Percentiles rank a stretch among this genome's conserved stretches.
Evolutionary conservation across 2,797 vertebrate species (phyloP).

Genomic region (Lepilemur ruficaudatus): DNA sequence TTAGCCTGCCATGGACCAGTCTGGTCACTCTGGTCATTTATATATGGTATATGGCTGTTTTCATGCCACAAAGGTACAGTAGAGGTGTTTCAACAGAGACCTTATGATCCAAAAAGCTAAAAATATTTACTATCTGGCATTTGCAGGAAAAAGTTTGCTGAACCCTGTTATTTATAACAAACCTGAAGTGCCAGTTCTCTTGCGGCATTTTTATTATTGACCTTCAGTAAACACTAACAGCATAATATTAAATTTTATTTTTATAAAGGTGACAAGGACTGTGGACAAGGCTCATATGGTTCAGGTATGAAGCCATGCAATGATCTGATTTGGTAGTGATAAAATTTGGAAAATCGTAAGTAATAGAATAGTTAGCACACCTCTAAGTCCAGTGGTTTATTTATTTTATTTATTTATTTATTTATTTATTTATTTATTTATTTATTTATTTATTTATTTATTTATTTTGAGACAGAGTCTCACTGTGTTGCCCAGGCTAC

Average conservation of each 20-base stretch:
- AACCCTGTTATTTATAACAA: slow-evolving; percentile 3
- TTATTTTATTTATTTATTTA: no score
- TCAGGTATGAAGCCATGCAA: background rate
- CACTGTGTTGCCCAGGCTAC: no score
- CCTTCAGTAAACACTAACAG: background rate
- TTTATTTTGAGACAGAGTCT: no score
- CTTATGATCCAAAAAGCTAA: background rate
- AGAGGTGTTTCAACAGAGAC: background rate
- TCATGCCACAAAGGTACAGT: background rate
- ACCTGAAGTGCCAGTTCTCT: background rate
- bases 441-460: no score
- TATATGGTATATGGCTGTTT: background rate
- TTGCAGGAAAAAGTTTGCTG: background rate
- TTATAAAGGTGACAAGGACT: background rate
- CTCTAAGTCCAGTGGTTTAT: background rate
- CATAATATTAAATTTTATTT: background rate
- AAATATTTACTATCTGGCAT: background rate
- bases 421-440: no score
- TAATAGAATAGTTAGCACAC: background rate
- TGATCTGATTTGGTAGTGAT: background rate
- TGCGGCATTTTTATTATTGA: background rate
- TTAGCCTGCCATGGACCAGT: background rate
- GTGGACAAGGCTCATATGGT: background rate
- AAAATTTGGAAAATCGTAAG: background rate
- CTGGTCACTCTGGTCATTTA: background rate